These are phyloP conservation scores for Syritta pipiens DNA, from an alignment of 2,888 invertebrate genomes.

Conservation along the genomic window DNA sequence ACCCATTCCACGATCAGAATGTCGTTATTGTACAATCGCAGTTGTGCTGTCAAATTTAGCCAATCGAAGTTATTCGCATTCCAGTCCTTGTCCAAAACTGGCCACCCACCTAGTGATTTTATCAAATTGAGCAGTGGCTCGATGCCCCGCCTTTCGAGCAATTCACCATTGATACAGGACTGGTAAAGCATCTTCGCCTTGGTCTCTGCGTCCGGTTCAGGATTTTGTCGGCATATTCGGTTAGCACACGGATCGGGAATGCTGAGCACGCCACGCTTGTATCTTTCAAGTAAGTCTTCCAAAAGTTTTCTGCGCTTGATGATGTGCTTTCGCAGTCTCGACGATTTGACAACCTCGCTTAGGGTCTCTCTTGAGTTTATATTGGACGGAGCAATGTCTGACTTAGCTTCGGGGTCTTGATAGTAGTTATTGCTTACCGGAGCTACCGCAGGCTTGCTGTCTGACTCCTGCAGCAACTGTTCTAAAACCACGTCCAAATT, in stretches of 20 bases:
- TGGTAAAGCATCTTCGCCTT: conserved; percentile 92
- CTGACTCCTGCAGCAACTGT: conserved; percentile 82
- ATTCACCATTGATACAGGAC: conserved; percentile 91
- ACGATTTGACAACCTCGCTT: conserved; percentile 66
- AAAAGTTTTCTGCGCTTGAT: conserved; percentile 73
- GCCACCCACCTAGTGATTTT: conserved; percentile 92
- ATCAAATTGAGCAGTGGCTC: conserved; percentile 86
- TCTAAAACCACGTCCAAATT: conserved; percentile 86
- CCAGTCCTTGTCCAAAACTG: conserved; percentile 86
- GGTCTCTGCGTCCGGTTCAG: conserved; percentile 82
- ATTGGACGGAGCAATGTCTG: conserved; percentile 68
- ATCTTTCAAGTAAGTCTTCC: conserved; percentile 73
- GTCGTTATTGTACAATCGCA: conserved; percentile 91
- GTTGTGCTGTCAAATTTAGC: conserved; percentile 86
- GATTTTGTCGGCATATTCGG: neutral
- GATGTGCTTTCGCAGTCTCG: conserved; percentile 73
- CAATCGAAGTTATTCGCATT: conserved; percentile 84
- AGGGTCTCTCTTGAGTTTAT: conserved; percentile 21
- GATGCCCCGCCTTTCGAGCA: conserved; percentile 85
- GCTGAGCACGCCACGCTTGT: conserved; percentile 72
- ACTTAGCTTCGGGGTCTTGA: conserved; percentile 66
- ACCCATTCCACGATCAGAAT: conserved; percentile 93
- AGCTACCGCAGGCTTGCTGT: conserved; percentile 44
- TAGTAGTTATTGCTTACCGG: conserved; percentile 71
- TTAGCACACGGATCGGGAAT: neutral